Conservation (phyloP, 2,113 vertebrate genomes). For the Rhinichthys klamathensis region DNA sequence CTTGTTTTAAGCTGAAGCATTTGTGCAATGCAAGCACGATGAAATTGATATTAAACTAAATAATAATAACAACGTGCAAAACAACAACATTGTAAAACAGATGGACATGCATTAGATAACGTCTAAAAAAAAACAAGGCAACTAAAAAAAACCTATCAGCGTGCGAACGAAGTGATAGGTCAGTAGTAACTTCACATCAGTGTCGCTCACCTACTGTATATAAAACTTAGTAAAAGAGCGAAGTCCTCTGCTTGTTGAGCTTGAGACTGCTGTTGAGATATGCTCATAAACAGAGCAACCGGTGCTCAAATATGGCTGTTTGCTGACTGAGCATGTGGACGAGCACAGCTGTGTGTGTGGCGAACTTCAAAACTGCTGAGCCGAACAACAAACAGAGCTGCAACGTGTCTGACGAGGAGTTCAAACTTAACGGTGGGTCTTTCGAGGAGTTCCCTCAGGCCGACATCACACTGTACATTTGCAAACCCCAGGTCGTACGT, state of each 20-base stretch:
- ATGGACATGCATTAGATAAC: background rate
- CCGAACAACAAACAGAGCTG: no score
- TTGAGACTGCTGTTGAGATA: background rate
- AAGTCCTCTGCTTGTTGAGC: background rate
- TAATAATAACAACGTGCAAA: background rate
- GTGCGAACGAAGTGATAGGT: background rate
- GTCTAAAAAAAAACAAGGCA: background rate
- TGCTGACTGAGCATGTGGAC: conserved; percentile 23
- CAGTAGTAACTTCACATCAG: background rate
- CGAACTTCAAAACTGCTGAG: background rate
- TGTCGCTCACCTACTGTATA: no score
- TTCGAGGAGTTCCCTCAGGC: background rate
- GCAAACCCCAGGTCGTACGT: no score
- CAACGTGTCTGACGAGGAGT: background rate
- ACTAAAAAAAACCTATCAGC: background rate
- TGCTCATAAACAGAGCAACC: background rate
- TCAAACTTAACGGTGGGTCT: background rate
- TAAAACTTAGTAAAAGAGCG: conserved; percentile 3
- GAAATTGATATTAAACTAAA: background rate
- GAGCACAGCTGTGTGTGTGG: background rate
- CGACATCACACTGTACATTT: no score
- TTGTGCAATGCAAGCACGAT: background rate
- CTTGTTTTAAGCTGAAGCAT: background rate
- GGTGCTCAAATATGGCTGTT: conserved; percentile 21
- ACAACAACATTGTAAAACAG: background rate